Base-by-base conservation (phyloP, 2,797 vertebrate species). In the Parauchenoglanis punctatus region DNA sequence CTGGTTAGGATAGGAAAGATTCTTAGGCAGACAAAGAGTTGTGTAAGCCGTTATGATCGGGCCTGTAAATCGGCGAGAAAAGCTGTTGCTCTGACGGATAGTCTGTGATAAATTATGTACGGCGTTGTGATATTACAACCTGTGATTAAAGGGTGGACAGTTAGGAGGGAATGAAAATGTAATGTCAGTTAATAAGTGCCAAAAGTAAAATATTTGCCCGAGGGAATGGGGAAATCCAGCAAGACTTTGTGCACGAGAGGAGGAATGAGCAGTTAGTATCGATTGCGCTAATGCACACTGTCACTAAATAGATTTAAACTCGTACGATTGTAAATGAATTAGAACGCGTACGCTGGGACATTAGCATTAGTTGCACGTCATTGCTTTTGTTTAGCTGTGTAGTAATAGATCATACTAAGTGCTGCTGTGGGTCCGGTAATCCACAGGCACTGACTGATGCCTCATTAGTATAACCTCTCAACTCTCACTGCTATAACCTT, bases 331-430 rank as follows among this genome's bases (percentile, higher is more conserved):
- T 68, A 87, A 87, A 68, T 68, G 40, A 85, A 73, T 72, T 72
- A 63, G 25, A 84, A 49, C 1, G n/a, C 12, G 12, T 8, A 18
- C 70, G 44, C 70, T n/a, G 70, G 46, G 70, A 68, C 31, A 67
- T 83, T 77, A 85, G 76, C 76, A 63, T 81, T 73, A 81, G 87
- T 54, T 61, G 67, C 76, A 81, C 76, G 44, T n/a, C 40, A 81
- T 73, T 88, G 83, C 65, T 40, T 84, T 80, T 61, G 61, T 80
- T 49, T 70, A 63, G 7, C 40, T 25, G 56, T 20, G 65, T 84
- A n/a, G 65, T 58, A 83, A 84, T 63, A 59, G 61, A 72, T 81
- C 65, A 73, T 44, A 11, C 56, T 49, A 44, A 85, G 54, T 59
- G 20, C 61, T 8, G 86, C 56, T 40, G 31, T 83, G 75, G 78